Percentiles rank a stretch among this genome's conserved stretches.
Evolutionary conservation across 2,797 vertebrate genomes (phyloP).

Genomic region (Pseudocheirus occidentalis): DNA sequence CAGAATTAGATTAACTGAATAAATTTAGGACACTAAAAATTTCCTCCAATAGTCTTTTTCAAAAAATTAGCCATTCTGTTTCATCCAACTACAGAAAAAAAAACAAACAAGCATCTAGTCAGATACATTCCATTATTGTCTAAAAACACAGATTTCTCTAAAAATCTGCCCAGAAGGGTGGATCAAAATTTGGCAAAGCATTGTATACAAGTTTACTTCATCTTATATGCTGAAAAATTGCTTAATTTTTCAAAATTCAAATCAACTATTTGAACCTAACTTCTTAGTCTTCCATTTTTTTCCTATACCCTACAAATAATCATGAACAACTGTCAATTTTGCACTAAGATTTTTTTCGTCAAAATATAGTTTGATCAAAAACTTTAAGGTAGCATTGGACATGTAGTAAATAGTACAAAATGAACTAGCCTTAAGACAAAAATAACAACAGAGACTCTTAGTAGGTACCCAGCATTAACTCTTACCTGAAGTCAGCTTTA

Average conservation of each 20-base stretch:
- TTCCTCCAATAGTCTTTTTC: constrained; percentile 36
- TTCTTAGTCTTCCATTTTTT: background rate
- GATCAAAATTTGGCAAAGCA: background rate
- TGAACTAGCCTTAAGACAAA: background rate
- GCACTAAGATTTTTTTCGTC: background rate
- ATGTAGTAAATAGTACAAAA: background rate
- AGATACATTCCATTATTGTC: background rate
- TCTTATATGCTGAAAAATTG: background rate
- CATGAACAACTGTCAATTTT: background rate
- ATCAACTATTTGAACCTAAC: background rate
- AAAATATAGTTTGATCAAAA: background rate
- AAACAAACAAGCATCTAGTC: background rate
- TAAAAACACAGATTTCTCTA: background rate
- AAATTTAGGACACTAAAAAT: background rate
- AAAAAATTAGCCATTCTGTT: constrained; percentile 33
- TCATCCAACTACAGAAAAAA: constrained; percentile 28
- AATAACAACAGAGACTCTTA: background rate
- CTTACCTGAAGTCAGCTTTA: background rate
- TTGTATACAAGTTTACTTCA: background rate
- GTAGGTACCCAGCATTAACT: background rate
- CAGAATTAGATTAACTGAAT: constrained; percentile 25
- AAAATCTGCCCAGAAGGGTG: background rate
- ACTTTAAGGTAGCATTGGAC: background rate
- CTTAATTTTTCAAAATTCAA: background rate
- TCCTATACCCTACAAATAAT: background rate